phyloP scores from a whole-genome alignment of 1,140 invertebrate genomes.

The Ylistrum balloti region DNA sequence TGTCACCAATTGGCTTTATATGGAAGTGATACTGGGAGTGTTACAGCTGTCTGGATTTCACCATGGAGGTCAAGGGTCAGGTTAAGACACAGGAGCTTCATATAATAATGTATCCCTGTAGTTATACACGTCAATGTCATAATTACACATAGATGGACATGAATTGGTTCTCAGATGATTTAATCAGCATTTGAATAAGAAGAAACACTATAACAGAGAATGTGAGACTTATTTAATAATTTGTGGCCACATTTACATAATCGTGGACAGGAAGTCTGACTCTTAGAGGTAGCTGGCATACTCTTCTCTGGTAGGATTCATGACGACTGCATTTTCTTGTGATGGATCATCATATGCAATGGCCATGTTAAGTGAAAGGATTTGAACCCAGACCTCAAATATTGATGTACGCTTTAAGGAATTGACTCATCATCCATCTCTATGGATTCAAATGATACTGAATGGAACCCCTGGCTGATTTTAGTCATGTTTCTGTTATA shows the following conservation, averaged over 20 bases:
- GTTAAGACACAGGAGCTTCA: not conserved
- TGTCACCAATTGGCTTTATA: not conserved
- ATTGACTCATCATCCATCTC: too few relatives aligned
- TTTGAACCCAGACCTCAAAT: too few relatives aligned
- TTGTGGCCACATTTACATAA: not conserved
- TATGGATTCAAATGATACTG: too few relatives aligned
- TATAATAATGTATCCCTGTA: not conserved
- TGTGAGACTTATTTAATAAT: not conserved
- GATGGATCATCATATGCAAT: too few relatives aligned
- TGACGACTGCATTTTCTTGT: too few relatives aligned
- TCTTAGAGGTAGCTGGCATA: too few relatives aligned
- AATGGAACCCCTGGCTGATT: too few relatives aligned
- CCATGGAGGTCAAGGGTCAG: not conserved
- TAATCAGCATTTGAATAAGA: not conserved
- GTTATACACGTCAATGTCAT: not conserved
- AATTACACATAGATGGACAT: slow-evolving; percentile 4
- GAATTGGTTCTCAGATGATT: not conserved
- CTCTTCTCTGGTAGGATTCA: too few relatives aligned
- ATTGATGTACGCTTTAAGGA: too few relatives aligned
- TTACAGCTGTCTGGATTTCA: not conserved
- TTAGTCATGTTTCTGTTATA: not conserved
- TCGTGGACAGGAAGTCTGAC: not conserved
- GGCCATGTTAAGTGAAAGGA: too few relatives aligned
- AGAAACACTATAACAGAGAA: not conserved
- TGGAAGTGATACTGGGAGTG: not conserved